Percentiles rank a stretch among this genome's conserved stretches.
These are phyloP conservation scores for Drosophila bunnanda DNA, from an alignment of 2,888 invertebrate species.

Conservation along the genomic window DNA sequence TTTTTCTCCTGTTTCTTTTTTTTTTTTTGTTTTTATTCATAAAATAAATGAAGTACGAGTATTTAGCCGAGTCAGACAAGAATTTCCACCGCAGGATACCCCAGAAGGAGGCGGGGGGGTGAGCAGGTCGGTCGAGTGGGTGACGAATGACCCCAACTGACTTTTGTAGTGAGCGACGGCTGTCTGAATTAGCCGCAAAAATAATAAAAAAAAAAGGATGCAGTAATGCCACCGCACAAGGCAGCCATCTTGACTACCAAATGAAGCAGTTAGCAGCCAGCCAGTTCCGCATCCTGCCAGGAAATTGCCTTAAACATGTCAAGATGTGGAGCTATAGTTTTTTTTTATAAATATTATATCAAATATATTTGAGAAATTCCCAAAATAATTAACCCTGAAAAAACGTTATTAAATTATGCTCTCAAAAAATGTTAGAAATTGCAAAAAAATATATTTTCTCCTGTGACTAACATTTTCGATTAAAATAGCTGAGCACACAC, in stretches of 20 bases:
- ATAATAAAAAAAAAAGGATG: background rate
- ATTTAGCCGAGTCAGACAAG: conserved; percentile 71
- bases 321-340: background rate
- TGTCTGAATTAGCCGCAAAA: conserved; percentile 42
- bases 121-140: conserved; percentile 18
- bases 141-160: conserved; percentile 52
- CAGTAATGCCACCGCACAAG: background rate
- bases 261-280: conserved; percentile 11
- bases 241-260: conserved; percentile 27
- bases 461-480: conserved; percentile 67
- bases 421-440: conserved; percentile 54
- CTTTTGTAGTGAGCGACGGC: conserved; percentile 47
- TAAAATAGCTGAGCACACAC: conserved; percentile 56
- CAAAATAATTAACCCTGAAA: too few relatives aligned
- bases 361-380: too few relatives aligned
- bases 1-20: too few relatives aligned
- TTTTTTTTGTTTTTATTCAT: conserved; percentile 66
- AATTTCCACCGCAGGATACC: conserved; percentile 44
- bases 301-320: conserved; percentile 2
- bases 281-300: conserved; percentile 9
- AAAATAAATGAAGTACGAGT: conserved; percentile 76
- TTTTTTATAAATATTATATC: too few relatives aligned
- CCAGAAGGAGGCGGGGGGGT: background rate
- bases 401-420: conserved; percentile 52
- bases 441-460: conserved; percentile 58